Evolutionary conservation across 2,888 invertebrate genomes (phyloP).

Genomic region (Cotesia congregata): DNA sequence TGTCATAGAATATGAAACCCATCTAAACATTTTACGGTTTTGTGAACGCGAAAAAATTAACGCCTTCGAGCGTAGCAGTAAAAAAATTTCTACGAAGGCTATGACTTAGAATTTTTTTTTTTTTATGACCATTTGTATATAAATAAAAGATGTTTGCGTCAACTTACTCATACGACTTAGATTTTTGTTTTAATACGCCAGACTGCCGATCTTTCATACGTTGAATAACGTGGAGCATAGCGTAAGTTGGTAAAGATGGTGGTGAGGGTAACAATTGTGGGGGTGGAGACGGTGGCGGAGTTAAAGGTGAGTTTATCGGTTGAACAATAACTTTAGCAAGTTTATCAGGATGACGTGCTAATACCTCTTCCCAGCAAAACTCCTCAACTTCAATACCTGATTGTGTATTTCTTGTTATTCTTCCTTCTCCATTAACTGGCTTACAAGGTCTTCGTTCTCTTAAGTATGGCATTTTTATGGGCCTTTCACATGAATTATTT

Average conservation of each 20-base stretch:
- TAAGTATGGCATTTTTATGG: constrained; percentile 60
- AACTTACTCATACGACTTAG: constrained; percentile 62
- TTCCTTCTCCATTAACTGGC: constrained; percentile 66
- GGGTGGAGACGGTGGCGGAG: constrained; percentile 61
- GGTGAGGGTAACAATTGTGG: constrained; percentile 38
- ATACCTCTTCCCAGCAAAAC: constrained; percentile 71
- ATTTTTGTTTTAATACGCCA: constrained; percentile 56
- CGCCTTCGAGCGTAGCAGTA: not conserved
- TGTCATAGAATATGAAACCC: not conserved
- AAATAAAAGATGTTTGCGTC: not conserved
- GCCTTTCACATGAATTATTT: constrained; percentile 57
- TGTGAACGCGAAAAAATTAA: not conserved
- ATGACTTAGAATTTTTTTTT: not conserved
- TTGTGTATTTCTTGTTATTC: constrained; percentile 65
- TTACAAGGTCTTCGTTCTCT: constrained; percentile 65
- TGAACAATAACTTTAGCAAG: constrained; percentile 65
- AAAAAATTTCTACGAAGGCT: not conserved
- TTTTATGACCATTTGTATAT: not conserved
- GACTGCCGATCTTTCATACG: constrained; percentile 74
- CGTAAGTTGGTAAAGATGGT: constrained; percentile 75
- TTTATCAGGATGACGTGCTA: constrained; percentile 71
- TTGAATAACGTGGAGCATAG: constrained; percentile 79
- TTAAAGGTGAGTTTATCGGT: constrained; percentile 56
- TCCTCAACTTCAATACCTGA: constrained; percentile 56
- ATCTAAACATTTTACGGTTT: not conserved